Evolutionary conservation across 2,797 vertebrate genomes (phyloP).

Genomic region (Chromis chromis): DNA sequence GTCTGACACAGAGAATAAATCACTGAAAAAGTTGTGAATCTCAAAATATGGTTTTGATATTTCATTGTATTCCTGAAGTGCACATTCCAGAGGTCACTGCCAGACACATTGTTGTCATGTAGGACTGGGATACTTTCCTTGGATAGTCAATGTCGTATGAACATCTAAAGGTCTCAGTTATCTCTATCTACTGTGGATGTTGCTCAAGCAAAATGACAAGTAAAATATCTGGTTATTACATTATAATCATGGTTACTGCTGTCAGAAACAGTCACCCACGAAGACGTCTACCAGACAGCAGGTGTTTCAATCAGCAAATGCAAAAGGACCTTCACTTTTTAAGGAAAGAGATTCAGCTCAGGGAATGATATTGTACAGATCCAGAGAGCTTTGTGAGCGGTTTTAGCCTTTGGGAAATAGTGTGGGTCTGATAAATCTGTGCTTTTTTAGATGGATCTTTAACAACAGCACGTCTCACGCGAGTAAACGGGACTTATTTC

Average conservation of each 20-base stretch:
- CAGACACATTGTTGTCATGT: slow-evolving; percentile 5
- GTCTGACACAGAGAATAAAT: slow-evolving; percentile 40
- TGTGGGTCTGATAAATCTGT: slow-evolving; percentile 61
- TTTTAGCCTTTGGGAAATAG: slow-evolving; percentile 51
- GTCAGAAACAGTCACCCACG: slow-evolving; percentile 2
- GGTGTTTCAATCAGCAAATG: slow-evolving; percentile 10
- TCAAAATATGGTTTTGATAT: slow-evolving; percentile 33
- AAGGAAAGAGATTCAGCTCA: background rate
- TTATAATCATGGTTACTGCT: background rate
- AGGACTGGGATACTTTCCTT: background rate
- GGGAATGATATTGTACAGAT: slow-evolving; percentile 10
- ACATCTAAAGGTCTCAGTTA: slow-evolving; percentile 11
- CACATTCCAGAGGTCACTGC: slow-evolving; percentile 23
- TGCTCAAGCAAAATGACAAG: background rate
- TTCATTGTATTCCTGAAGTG: slow-evolving; percentile 15
- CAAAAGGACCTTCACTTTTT: background rate
- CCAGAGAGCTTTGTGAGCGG: slow-evolving; percentile 30
- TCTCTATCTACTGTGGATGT: background rate
- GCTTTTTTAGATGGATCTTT: slow-evolving; percentile 66
- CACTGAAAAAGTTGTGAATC: slow-evolving; percentile 28
- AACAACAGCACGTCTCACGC: slow-evolving; percentile 51
- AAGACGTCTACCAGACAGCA: background rate
- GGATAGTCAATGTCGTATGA: background rate
- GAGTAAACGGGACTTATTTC: slow-evolving; percentile 46
- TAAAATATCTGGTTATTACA: background rate